Percentiles rank a stretch among this genome's conserved stretches.
These are phyloP conservation scores for Corythaixoides concolor DNA, from an alignment of 2,113 vertebrate species.

Conservation along the genomic window DNA sequence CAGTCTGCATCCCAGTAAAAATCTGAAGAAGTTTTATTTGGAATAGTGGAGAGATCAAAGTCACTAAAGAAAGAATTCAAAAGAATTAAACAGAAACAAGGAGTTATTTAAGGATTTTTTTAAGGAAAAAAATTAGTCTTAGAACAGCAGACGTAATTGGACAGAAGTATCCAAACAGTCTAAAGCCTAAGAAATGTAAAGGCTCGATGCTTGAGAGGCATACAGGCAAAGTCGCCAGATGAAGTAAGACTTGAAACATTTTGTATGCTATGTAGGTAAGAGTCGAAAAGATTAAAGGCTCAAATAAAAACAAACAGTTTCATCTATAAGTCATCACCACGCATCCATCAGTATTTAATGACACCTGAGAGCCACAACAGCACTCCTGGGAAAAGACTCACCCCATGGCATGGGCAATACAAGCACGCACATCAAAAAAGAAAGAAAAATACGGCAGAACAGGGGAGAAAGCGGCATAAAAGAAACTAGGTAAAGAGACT, in stretches of 20 bases:
- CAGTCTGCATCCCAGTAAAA: background rate
- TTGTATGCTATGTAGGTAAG: background rate
- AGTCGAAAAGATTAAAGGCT: background rate
- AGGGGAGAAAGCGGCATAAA: background rate
- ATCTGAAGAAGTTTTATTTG: background rate
- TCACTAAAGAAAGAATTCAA: background rate
- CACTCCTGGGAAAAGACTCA: background rate
- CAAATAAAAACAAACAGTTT: background rate
- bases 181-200: background rate
- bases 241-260: background rate
- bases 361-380: background rate
- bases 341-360: background rate
- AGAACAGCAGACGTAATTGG: background rate
- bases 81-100: background rate
- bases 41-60: background rate
- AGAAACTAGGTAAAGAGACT: background rate
- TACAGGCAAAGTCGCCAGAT: background rate
- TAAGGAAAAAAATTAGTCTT: background rate
- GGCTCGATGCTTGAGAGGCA: background rate
- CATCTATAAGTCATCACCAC: background rate
- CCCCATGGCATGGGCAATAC: background rate
- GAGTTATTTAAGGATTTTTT: background rate
- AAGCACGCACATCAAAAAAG: fast-evolving
- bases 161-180: background rate
- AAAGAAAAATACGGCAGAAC: background rate